These are phyloP conservation scores for Griposia aprilina DNA, from an alignment of 2,888 invertebrate species.

Conservation along the genomic window DNA sequence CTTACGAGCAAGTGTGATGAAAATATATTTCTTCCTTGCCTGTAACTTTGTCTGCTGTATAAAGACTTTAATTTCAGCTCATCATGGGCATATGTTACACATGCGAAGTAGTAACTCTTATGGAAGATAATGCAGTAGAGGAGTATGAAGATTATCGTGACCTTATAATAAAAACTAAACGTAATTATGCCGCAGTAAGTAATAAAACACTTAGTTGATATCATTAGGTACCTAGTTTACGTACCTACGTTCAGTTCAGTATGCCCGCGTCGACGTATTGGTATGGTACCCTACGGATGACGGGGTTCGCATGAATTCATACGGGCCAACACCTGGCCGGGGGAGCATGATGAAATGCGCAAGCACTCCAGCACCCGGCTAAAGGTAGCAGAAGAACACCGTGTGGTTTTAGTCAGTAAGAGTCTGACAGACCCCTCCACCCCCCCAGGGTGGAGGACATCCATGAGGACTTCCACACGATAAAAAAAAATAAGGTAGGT, in stretches of 20 bases:
- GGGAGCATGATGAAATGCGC: too few relatives aligned
- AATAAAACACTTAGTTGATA: conserved; percentile 4
- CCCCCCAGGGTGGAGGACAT: too few relatives aligned
- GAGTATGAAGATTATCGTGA: conserved; percentile 72
- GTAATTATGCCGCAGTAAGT: conserved; percentile 72
- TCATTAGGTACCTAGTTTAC: background rate
- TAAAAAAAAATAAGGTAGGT: too few relatives aligned
- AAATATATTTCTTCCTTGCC: background rate
- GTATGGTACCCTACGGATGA: too few relatives aligned
- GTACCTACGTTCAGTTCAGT: background rate
- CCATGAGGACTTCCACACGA: too few relatives aligned
- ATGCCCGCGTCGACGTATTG: background rate
- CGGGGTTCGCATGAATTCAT: too few relatives aligned
- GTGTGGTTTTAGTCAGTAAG: too few relatives aligned
- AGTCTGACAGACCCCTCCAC: too few relatives aligned
- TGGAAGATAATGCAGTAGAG: conserved; percentile 76
- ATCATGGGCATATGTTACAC: conserved; percentile 80
- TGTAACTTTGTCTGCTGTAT: background rate
- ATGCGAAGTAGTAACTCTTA: conserved; percentile 73
- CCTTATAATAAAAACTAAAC: conserved; percentile 73
- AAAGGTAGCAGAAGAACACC: too few relatives aligned
- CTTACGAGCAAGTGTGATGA: background rate
- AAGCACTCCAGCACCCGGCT: too few relatives aligned
- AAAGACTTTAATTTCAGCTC: conserved; percentile 66
- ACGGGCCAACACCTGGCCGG: too few relatives aligned